Evolutionary conservation across 2,888 invertebrate genomes (phyloP), one percentile per base, ranked within the genome.

Genomic region (Perizoma affinitatum): DNA sequence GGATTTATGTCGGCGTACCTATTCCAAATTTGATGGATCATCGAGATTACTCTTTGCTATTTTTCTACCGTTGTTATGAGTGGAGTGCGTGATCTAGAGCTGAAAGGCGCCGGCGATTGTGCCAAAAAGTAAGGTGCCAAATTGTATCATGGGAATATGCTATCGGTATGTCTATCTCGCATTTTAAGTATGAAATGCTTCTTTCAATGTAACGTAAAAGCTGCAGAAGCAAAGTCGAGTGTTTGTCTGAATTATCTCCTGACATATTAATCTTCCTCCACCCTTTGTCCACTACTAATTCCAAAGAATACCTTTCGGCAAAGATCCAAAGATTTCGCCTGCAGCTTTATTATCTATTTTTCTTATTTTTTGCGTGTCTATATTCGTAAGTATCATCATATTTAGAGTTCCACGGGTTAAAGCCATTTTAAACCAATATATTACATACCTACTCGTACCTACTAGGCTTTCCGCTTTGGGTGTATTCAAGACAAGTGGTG

Each of bases 1-100:
- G 84, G 82, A 82, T 86, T 82, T 75, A 82, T 79, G 76, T 69
- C 76, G 77, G 78, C 72, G 71, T 73, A 58, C 62, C 51, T 74
- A 74, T 74, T 73, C 78, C 73, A 72, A 74, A 77, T 79, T 75
- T 71, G 69, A 74, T 67, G 67, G 75, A 75, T 72, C 69, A 69
- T 67, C 68, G 57, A 67, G 69, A 74, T 73, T 61, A 65, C 66
- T 73, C 72, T 74, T 70, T 68, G 67, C 65, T 71, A 45, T 57
- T 58, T 52, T 53, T 52, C 45, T 56, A 40, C 35, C 44, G 47
- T 53, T 53, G 43, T 38, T 47, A 36, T 42, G 38, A 57, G 53
- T 58, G 45, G 40, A 55, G 55, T 53, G 35, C 47, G 56, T 57
- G 34, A 57, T 46, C 35, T 51, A 38, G 22, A 49, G 8, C 22